Base-by-base conservation (phyloP, 1,140 invertebrate genomes). In the Sipha flava region DNA sequence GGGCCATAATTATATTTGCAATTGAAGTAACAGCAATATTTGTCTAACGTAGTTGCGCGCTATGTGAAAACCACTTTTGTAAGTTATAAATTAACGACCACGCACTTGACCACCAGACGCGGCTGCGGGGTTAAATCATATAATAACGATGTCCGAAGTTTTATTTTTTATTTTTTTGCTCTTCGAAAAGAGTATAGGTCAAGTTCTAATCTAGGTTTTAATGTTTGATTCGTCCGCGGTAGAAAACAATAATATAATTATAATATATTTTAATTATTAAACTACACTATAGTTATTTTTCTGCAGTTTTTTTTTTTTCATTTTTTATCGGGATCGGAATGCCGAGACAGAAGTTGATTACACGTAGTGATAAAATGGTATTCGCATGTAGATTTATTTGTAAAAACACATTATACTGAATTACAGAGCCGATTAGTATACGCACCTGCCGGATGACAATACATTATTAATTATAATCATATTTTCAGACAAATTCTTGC, bases 241-340 rank as follows among this genome's bases (percentile, higher is more conserved):
- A 40, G 37, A 43, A 68, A 26, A 45, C 37, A 18, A 43, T n/a
- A 45, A 45, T 16, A n/a, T n/a, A n/a, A n/a, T n/a, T n/a, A n/a
- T n/a, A n/a, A n/a, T n/a, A n/a, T n/a, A n/a, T n/a, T n/a, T n/a
- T n/a, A n/a, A n/a, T n/a, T n/a, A n/a, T n/a, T n/a, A n/a, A n/a
- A n/a, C n/a, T n/a, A n/a, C 7, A 31, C 40, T 10, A 12, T 4
- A 18, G 66, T 47, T 70, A n/a, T 70, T 70, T 70, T 47, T 70
- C 43, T 47, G 23, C 16, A 7, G n/a, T 47, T 66, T 66, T n/a
- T 37, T 12, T 64, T 18, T 26, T 16, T n/a, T n/a, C n/a, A 37
- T 29, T 70, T 70, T 31, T 59, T 70, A 70, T 70, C 66, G 16
- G 64, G 7, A 70, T 47, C 43, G 66, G 66, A 70, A 70, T 70